Percentiles rank a stretch among this genome's conserved stretches.
Conservation (phyloP, 2,888 invertebrate species). For the Lissonota sp. region DNA sequence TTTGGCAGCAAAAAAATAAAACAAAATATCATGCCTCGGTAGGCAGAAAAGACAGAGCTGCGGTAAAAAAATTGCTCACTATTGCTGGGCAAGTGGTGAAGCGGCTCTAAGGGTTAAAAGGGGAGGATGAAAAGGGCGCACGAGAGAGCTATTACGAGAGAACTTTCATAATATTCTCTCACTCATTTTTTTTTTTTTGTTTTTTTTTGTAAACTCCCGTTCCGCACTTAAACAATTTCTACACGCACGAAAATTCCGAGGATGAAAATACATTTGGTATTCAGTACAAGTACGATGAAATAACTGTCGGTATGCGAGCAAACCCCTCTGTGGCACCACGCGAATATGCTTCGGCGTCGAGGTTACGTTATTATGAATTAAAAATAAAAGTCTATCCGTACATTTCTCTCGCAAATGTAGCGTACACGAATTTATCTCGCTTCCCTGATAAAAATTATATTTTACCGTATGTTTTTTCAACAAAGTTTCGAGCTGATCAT, state of each 20-base stretch:
- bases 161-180: conserved; percentile 35
- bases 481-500: no score
- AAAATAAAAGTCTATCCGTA: conserved; percentile 35
- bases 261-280: conserved; percentile 55
- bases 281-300: conserved; percentile 51
- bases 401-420: not conserved
- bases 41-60: no score
- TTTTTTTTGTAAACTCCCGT: no score
- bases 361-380: conserved; percentile 33
- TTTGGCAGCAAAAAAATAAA: no score
- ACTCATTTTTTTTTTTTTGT: conserved; percentile 17
- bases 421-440: no score
- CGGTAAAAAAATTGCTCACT: no score
- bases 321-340: conserved; percentile 26
- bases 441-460: conserved; percentile 43
- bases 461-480: conserved; percentile 26
- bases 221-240: conserved; percentile 44
- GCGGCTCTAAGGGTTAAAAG: not conserved
- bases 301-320: conserved; percentile 45
- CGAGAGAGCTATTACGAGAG: conserved; percentile 43
- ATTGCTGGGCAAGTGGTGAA: no score
- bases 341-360: conserved; percentile 41
- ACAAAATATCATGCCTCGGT: no score
- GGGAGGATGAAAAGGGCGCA: conserved; percentile 15
- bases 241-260: conserved; percentile 17